Evolutionary conservation across 1,140 invertebrate genomes (phyloP), one percentile per base, ranked within the genome.

Genomic region (Heliconius eleuchia): DNA sequence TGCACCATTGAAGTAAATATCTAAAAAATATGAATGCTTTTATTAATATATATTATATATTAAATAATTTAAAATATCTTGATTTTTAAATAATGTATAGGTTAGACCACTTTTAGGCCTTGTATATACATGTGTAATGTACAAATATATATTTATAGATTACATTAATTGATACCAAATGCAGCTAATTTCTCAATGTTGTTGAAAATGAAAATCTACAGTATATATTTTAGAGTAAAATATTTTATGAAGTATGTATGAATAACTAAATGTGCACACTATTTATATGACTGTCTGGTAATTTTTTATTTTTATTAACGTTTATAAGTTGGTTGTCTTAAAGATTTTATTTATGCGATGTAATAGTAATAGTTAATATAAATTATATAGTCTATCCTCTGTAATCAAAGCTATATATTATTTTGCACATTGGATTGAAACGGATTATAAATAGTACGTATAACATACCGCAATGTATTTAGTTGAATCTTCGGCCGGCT

Each of bases 401-500:
- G 23, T 23, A 30, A 30, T 66, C 27, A 30, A 66, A 66, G 60
- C 60, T 66, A 37, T 66, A 30, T 66, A 30, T 66, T 66, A 66
- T 66, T 66, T 72, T 72, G 37, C 34, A 72, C 71, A 42, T 52
- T 55, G 50, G 55, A 74, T 37, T 57, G 73, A 74, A 57, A 57
- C 27, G 19, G 50, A 37, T 8, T n/a, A 74, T 74, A 74, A 27
- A 73, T n/a, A 13, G 27, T 73, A 13, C 0, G 23, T 66, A 52
- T 74, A 52, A 74, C 52, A 66, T 74, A 55, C 50, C n/a, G 76
- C 76, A 71, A 52, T 77, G 70, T 77, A 71, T 37, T 71, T 81
- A 74, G 60, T 74, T 66, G 77, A 75, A 74, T 88, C 86, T 91
- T 91, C 72, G 91, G 90, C 90, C 89, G 90, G 89, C 90, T 91